A percentile compares a stretch with the other conserved stretches of the same genome.
phyloP scores from a whole-genome alignment of 2,797 vertebrate species.

The Thripadectes ignobilis region DNA sequence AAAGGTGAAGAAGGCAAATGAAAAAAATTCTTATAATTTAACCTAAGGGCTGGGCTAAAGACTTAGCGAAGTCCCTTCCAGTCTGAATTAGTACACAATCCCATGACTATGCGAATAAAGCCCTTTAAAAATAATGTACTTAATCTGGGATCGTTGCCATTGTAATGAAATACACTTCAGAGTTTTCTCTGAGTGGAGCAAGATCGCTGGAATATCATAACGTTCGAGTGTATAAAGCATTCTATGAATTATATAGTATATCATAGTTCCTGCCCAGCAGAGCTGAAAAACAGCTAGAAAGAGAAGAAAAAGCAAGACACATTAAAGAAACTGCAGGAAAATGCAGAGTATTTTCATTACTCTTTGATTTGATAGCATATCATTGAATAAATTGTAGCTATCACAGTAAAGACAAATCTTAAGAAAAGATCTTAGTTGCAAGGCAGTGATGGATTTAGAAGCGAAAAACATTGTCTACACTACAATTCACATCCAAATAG shows the following conservation, averaged over 20 bases:
- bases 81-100: neutral
- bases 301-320: neutral
- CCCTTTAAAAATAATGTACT: neutral
- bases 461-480: neutral
- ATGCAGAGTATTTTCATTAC: neutral
- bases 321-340: neutral
- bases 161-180: neutral
- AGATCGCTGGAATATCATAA: neutral
- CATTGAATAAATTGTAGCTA: neutral
- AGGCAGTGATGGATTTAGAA: neutral
- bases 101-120: neutral
- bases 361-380: neutral
- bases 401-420: neutral
- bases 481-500: neutral
- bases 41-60: neutral
- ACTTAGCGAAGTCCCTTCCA: neutral
- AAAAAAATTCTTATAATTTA: neutral
- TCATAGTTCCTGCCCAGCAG: neutral
- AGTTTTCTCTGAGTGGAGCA: neutral
- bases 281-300: neutral
- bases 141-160: neutral
- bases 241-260: neutral
- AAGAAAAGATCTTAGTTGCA: neutral
- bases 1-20: neutral
- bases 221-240: neutral